These are phyloP conservation scores for Drosophila tristis DNA, from an alignment of 1,140 invertebrate species.

Conservation along the genomic window DNA sequence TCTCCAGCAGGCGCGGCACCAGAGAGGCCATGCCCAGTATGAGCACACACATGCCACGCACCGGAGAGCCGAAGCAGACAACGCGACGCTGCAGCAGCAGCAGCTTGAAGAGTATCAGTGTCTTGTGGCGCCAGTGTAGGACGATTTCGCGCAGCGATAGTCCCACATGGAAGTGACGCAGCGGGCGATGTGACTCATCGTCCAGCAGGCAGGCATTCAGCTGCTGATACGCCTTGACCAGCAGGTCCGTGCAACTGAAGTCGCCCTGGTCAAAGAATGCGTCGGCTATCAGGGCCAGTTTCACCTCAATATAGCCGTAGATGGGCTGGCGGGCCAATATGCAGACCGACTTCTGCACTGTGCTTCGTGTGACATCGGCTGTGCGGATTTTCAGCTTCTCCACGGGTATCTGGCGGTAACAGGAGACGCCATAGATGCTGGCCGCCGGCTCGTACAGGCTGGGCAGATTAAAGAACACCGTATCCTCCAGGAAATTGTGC, in stretches of 20 bases:
- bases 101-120: constrained; percentile 96
- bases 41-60: constrained; percentile 93
- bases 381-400: constrained; percentile 97
- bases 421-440: constrained; percentile 98
- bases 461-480: constrained; percentile 98
- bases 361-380: constrained; percentile 98
- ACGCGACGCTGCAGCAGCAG: constrained; percentile 95
- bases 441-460: constrained; percentile 91
- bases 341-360: constrained; percentile 95
- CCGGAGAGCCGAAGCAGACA: constrained; percentile 96
- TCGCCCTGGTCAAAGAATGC: constrained; percentile 98
- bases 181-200: constrained; percentile 85
- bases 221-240: constrained; percentile 97
- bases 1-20: constrained; percentile 95
- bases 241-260: constrained; percentile 94
- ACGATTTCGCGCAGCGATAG: constrained; percentile 79
- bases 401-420: constrained; percentile 98
- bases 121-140: constrained; percentile 93
- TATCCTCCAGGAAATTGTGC: constrained; percentile 98
- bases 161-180: constrained; percentile 84
- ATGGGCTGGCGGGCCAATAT: constrained; percentile 94
- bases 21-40: constrained; percentile 95
- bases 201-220: constrained; percentile 94
- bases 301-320: constrained; percentile 96
- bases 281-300: constrained; percentile 97